Evolutionary conservation across 2,113 vertebrate genomes (phyloP), one percentile per base, ranked within the genome.

Genomic region (Menura novaehollandiae): DNA sequence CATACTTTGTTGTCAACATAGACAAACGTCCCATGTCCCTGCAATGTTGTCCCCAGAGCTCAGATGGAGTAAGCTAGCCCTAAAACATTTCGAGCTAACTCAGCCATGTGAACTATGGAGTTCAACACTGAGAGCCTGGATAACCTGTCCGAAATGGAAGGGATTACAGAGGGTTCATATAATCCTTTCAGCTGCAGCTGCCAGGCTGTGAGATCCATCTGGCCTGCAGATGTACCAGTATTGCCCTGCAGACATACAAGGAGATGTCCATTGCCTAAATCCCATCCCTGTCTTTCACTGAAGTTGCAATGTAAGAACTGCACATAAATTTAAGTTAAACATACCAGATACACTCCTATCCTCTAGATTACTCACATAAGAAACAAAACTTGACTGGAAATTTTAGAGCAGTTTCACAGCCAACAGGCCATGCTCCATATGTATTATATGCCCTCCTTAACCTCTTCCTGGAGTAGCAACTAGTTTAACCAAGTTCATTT

Each of bases 371-470:
- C 3, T 71, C 66, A 62, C 8, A 6, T 17, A 90, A 75, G 35
- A 72, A 79, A 35, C 13, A 72, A 78, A 62, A 28, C n/a, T 8
- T n/a, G 62, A 76, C 30, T 44, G 53, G 44, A 91, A 83, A 73
- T 32, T 58, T 52, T 22, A 33, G 52, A 2, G 2, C 27, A 19
- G 55, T 73, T 69, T 55, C 58, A 73, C 7, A 73, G 26, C 20
- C 23, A 68, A 53, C 13, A 69, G 20, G 4, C 33, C 46, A 35
- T 3, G 9, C 4, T 67, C 56, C 2, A 0, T 15, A n/a, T 4
- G 6, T 33, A 18, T 62, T 44, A 51, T 1, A 12, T 2, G 4
- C 21, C 11, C 11, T 19, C 55, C 17, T 66, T 49, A 44, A 15
- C 17, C 59, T 86, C 39, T 32, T 47, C 35, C 55, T 55, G 22